phyloP scores from a whole-genome alignment of 2,113 vertebrate genomes.

The Syngnathus scovelli region DNA sequence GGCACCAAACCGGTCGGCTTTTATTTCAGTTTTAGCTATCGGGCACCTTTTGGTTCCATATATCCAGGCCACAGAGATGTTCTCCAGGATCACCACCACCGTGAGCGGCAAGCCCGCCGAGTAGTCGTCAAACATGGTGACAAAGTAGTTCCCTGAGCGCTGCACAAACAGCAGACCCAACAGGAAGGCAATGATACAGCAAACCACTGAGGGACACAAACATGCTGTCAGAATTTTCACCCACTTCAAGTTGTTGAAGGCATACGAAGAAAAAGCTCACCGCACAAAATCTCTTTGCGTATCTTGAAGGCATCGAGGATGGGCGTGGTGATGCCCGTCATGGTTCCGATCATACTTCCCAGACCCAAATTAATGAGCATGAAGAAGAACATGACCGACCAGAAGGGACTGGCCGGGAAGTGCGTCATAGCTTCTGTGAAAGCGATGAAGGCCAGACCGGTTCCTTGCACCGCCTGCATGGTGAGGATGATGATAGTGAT shows the following conservation, averaged over 20 bases:
- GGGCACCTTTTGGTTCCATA: slow-evolving; percentile 92
- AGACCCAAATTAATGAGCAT: slow-evolving; percentile 97
- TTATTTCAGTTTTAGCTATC: not conserved
- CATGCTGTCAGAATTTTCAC: slow-evolving; percentile 8
- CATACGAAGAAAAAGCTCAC: slow-evolving; percentile 65
- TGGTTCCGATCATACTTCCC: slow-evolving; percentile 98
- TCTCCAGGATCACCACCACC: slow-evolving; percentile 93
- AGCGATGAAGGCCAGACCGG: slow-evolving; percentile 96
- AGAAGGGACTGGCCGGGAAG: slow-evolving; percentile 92
- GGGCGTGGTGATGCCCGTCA: slow-evolving; percentile 96
- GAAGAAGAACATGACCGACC: slow-evolving; percentile 99
- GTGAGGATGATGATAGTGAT: not conserved
- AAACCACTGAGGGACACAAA: slow-evolving; percentile 73
- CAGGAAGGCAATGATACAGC: slow-evolving; percentile 88
- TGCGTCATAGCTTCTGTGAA: slow-evolving; percentile 99
- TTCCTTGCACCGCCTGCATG: slow-evolving; percentile 90
- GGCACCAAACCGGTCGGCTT: not conserved
- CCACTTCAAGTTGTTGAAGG: not conserved
- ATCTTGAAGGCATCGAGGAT: slow-evolving; percentile 96
- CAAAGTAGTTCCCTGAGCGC: slow-evolving; percentile 96
- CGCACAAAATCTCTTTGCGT: slow-evolving; percentile 93
- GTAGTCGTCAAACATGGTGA: slow-evolving; percentile 98
- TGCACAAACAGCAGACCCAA: slow-evolving; percentile 95
- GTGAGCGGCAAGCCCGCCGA: slow-evolving; percentile 94
- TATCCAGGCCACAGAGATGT: slow-evolving; percentile 95